phyloP scores from a whole-genome alignment of 2,797 vertebrate species.

The Fringilla coelebs region DNA sequence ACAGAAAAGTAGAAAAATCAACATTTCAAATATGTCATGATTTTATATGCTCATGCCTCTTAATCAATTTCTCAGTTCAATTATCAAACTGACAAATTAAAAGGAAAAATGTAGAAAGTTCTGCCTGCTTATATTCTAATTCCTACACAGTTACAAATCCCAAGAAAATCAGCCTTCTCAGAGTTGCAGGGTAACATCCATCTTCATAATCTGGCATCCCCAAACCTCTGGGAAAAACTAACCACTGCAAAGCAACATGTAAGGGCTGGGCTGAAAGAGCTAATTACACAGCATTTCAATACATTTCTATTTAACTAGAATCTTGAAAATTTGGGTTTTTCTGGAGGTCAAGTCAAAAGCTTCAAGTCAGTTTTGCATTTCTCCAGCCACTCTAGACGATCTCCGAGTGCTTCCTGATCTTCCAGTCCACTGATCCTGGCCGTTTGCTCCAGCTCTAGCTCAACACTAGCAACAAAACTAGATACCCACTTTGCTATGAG shows the following conservation, averaged over 20 bases:
- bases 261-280: not conserved
- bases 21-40: not conserved
- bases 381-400: not conserved
- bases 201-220: not conserved
- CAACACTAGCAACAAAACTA: not conserved
- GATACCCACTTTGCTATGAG: not conserved
- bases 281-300: not conserved
- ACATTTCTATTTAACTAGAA: not conserved
- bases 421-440: not conserved
- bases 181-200: not conserved
- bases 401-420: rapidly evolving
- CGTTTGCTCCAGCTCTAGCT: not conserved
- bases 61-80: not conserved
- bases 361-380: not conserved
- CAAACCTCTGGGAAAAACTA: not conserved
- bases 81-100: not conserved
- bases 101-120: not conserved
- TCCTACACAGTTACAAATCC: not conserved
- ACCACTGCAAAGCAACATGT: not conserved
- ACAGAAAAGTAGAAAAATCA: not conserved
- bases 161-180: not conserved
- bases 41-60: not conserved
- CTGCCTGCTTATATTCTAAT: not conserved
- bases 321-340: not conserved
- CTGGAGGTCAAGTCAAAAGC: not conserved